These are phyloP conservation scores for Furnarius figulus DNA, from an alignment of 2,113 vertebrate genomes.

Conservation along the genomic window DNA sequence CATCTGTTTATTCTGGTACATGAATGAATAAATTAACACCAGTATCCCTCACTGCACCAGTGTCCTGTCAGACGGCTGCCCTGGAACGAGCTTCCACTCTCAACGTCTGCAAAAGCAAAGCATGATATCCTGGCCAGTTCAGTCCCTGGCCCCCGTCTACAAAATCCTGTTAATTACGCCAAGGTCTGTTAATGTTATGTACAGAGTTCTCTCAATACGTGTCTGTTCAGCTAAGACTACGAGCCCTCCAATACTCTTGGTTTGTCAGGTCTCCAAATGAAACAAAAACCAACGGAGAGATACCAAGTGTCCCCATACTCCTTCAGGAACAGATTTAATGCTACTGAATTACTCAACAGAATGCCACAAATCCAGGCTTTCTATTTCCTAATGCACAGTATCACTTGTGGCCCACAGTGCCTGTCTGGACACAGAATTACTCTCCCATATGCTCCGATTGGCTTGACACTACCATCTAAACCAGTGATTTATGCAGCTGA, in stretches of 20 bases:
- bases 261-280: constrained; percentile 39
- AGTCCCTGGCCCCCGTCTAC: background rate
- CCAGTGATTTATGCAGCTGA: constrained; percentile 4
- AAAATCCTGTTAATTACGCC: constrained; percentile 38
- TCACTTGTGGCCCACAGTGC: background rate
- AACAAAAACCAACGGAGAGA: background rate
- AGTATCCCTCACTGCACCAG: background rate
- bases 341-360: background rate
- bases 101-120: constrained; percentile 5
- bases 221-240: constrained; percentile 17
- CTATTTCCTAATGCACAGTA: background rate
- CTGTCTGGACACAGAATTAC: background rate
- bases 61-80: background rate
- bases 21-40: background rate
- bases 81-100: background rate
- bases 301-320: background rate
- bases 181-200: constrained; percentile 34
- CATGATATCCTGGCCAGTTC: background rate
- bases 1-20: background rate
- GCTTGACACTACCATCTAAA: background rate
- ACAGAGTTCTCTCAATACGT: background rate
- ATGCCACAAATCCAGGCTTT: background rate
- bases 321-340: constrained; percentile 15
- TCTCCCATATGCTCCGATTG: background rate
- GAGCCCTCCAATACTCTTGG: background rate